Percentiles rank a stretch among this genome's conserved stretches.
These are phyloP conservation scores for Trachelus troglodyta DNA, from an alignment of 2,888 invertebrate species.

Conservation along the genomic window DNA sequence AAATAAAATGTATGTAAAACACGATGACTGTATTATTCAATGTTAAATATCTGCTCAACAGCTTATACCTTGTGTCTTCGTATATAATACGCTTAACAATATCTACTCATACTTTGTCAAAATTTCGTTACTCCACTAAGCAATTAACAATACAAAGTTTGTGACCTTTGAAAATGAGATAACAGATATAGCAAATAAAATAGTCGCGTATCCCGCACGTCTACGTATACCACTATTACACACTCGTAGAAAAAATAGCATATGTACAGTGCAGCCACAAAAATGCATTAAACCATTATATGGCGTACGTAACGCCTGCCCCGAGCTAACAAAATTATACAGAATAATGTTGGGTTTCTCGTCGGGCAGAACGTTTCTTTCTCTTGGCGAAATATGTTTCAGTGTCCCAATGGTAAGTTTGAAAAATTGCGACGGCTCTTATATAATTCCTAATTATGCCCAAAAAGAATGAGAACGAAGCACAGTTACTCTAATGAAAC, in stretches of 20 bases:
- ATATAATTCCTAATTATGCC: not conserved
- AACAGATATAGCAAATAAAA: not conserved
- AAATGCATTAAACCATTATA: conserved; percentile 54
- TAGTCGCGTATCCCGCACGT: not conserved
- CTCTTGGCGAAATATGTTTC: conserved; percentile 51
- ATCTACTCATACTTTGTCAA: too few relatives aligned
- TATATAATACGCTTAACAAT: too few relatives aligned
- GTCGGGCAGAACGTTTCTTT: conserved; percentile 46
- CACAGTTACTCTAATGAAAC: not conserved
- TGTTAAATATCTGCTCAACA: not conserved
- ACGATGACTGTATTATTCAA: not conserved
- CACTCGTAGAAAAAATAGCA: not conserved
- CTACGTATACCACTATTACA: not conserved
- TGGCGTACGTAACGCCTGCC: conserved; percentile 32
- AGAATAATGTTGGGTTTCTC: conserved; percentile 54
- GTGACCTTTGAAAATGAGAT: not conserved
- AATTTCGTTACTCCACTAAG: too few relatives aligned
- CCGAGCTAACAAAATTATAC: conserved; percentile 53
- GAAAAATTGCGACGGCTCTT: not conserved
- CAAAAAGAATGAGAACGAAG: not conserved
- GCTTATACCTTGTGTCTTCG: not conserved
- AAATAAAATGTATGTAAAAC: not conserved
- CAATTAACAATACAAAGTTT: not conserved
- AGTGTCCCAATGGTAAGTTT: conserved; percentile 52
- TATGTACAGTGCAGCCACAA: conserved; percentile 40